Evolutionary conservation across 30 jellyfish, hydroid and myxozoan genomes (phyloP), one percentile per base, ranked within the genome.

Genomic region (Mastigias papua): DNA sequence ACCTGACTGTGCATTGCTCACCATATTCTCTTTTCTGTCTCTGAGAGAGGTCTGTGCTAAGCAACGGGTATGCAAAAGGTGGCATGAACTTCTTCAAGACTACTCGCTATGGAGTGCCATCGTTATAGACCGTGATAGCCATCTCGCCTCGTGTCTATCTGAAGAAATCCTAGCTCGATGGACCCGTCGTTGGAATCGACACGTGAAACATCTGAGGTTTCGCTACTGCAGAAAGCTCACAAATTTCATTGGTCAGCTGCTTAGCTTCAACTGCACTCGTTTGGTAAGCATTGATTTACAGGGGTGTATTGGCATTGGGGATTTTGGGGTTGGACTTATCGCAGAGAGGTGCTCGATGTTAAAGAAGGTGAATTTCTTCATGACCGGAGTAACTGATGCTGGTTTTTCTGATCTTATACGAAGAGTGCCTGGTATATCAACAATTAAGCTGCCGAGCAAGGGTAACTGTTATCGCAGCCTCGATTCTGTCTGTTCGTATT

Each of bases 71-170:
- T 80, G 91, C 74, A 80, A 35, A 35, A 34, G 28, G 2, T 80
- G 91, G 91, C 27, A 30, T 22, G 91, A 62, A 61, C 81, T 80
- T 20, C 82, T 80, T 42, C 91, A 80, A 65, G 91, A 80, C 91
- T 80, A 34, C 61, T 63, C 91, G 25, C 46, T 80, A 23, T 80
- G 91, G 91, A 64, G 33, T 65, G 81, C 64, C 0, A 80, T 80
- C 73, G 4, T 65, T 8, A 67, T 80, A 17, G 37, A 20, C 0
- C 22, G 48, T 34, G 91, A 80, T 25, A 80, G 31, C 21, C 82
- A 80, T 26, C 82, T 80, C 22, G 82, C 91, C 31, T 80, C 91
- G 23, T 26, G 64, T 46, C 61, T 80, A 16, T 63, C 91, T 11
- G 91, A 80, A 58, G 91, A 80, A 67, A 68, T 80, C 42, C 30